phyloP scores from a whole-genome alignment of 1,140 invertebrate species.

The Lethrus apterus region DNA sequence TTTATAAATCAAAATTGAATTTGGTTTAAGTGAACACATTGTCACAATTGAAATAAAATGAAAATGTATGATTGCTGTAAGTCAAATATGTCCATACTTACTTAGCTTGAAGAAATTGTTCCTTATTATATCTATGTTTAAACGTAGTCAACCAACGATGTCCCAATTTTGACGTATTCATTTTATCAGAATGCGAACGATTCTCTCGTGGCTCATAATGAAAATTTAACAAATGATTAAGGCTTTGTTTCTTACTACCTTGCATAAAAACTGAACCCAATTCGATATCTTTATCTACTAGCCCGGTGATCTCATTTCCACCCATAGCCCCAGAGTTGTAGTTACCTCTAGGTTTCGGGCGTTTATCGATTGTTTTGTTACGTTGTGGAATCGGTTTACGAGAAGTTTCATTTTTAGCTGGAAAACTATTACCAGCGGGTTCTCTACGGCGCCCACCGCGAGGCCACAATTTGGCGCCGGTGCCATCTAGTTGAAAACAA shows the following conservation, averaged over 20 bases:
- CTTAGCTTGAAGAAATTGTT: slow-evolving; percentile 91
- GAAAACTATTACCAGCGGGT: slow-evolving; percentile 44
- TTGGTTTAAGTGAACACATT: too few relatives aligned
- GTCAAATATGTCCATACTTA: slow-evolving; percentile 43
- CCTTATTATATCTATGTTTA: slow-evolving; percentile 76
- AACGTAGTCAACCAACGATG: slow-evolving; percentile 44
- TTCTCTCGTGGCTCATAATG: slow-evolving; percentile 60
- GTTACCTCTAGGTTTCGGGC: slow-evolving; percentile 62
- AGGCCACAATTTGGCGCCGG: slow-evolving; percentile 53
- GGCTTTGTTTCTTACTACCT: slow-evolving; percentile 85
- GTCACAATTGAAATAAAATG: slow-evolving; percentile 8
- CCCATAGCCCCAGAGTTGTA: slow-evolving; percentile 44
- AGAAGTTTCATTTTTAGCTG: slow-evolving; percentile 53
- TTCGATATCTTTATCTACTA: slow-evolving; percentile 52
- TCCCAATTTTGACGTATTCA: slow-evolving; percentile 22
- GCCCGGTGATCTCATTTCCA: slow-evolving; percentile 67
- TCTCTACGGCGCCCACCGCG: slow-evolving; percentile 58
- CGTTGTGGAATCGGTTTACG: slow-evolving; percentile 56
- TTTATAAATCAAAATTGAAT: too few relatives aligned
- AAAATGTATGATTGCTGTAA: background rate
- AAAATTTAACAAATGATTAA: slow-evolving; percentile 89
- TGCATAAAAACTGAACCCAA: slow-evolving; percentile 69
- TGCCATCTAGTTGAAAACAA: slow-evolving; percentile 44
- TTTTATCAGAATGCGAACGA: slow-evolving; percentile 22
- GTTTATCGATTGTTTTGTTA: slow-evolving; percentile 60